These are phyloP conservation scores for Halyomorpha halys DNA, from an alignment of 1,140 invertebrate genomes.

Conservation along the genomic window DNA sequence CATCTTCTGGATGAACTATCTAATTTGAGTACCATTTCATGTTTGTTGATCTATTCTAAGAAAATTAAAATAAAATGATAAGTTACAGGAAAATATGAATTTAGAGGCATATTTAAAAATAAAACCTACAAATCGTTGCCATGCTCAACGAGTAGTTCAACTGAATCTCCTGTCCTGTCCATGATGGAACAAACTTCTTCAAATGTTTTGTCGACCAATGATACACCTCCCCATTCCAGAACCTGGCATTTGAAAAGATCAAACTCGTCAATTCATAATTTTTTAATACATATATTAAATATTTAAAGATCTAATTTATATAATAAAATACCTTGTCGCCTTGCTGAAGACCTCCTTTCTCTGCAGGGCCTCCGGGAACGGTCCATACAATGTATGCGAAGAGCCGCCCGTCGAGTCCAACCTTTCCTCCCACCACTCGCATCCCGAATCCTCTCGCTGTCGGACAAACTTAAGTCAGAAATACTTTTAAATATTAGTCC, in stretches of 20 bases:
- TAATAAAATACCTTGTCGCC: constrained; percentile 56
- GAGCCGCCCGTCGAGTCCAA: constrained; percentile 65
- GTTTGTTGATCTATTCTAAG: too few relatives aligned
- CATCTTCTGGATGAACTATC: too few relatives aligned
- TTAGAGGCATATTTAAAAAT: neutral
- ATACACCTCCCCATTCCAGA: constrained; percentile 72
- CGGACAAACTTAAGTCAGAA: too few relatives aligned
- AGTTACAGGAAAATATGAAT: neutral
- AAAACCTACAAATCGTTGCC: constrained; percentile 51
- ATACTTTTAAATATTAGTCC: too few relatives aligned
- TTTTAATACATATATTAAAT: too few relatives aligned
- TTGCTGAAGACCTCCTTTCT: constrained; percentile 72
- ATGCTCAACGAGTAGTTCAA: constrained; percentile 72
- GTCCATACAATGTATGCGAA: constrained; percentile 87
- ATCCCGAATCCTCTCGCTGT: constrained; percentile 82
- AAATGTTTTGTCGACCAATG: constrained; percentile 76
- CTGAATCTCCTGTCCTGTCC: constrained; percentile 66
- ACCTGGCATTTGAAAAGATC: constrained; percentile 39
- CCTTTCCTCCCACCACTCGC: constrained; percentile 83
- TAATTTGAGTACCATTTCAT: too few relatives aligned
- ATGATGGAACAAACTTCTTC: constrained; percentile 79
- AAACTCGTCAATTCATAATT: too few relatives aligned
- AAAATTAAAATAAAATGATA: neutral
- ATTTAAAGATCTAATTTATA: too few relatives aligned
- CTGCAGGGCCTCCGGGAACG: constrained; percentile 77